Base-by-base conservation (phyloP, 2,113 vertebrate genomes). In the Anguilla rostrata region DNA sequence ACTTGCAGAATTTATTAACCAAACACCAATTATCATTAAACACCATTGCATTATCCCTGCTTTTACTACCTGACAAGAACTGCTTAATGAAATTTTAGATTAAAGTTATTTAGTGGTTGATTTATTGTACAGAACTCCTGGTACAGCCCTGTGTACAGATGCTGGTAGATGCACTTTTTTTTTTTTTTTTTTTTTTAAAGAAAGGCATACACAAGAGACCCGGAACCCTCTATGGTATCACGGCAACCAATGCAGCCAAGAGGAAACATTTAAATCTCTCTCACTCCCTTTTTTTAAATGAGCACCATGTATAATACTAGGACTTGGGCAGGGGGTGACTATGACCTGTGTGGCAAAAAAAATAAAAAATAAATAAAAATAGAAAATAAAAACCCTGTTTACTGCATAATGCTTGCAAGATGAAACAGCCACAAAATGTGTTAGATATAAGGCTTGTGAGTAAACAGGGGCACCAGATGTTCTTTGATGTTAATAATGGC, bases 401-500 rank as follows among this genome's bases (percentile, higher is more conserved):
- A 97, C 96, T 96, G 95, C 94, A 94, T 96, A 95, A 94, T 95
- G 97, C 97, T 97, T 98, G 97, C 93, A 96, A 97, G 98, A 99
- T 97, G 97, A 97, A 98, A 98, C 97, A 97, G 96, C 97, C 95
- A 94, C 97, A 97, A 97, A 98, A 97, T 97, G 97, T 97, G 97
- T 97, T 98, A 98, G 97, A 98, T 98, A 98, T 98, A 98, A 98
- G 97, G 97, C 97, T 97, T 97, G 95, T 96, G 97, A 98, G 98
- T 98, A 99, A 99, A 99, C 98, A 99, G 98, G 98, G 97, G 97
- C 97, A 99, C 97, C 98, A 99, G 98, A 99, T 99, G 98, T 99
- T 99, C 98, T 99, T 99, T 99, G 98, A 99, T 99, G 98, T 99
- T 99, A 99, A 99, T 99, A 99, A 99, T 99, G 98, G 98, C 98